Evolutionary conservation across 2,113 vertebrate genomes (phyloP).

Genomic region (Paraplagusia blochii): DNA sequence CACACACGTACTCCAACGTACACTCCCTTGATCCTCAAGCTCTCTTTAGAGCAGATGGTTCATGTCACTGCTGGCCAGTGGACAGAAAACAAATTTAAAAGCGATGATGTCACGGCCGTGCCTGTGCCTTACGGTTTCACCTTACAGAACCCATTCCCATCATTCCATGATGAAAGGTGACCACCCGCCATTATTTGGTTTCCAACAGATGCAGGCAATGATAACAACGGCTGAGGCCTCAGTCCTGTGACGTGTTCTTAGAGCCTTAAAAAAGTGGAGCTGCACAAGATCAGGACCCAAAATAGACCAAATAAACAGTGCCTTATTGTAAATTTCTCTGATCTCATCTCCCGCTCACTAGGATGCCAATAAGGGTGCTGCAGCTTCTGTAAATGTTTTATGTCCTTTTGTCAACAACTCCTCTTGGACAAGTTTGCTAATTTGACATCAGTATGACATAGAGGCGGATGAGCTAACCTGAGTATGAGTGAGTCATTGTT

Average conservation of each 20-base stretch:
- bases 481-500: slow-evolving; percentile 9
- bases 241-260: slow-evolving; percentile 53
- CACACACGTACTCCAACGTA: background rate
- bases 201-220: slow-evolving; percentile 73
- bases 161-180: slow-evolving; percentile 75
- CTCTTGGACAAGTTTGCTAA: slow-evolving; percentile 28
- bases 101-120: slow-evolving; percentile 64
- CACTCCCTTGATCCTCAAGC: slow-evolving; percentile 22
- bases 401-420: slow-evolving; percentile 64
- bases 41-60: slow-evolving; percentile 60
- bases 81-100: slow-evolving; percentile 61
- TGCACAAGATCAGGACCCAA: slow-evolving; percentile 56
- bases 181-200: slow-evolving; percentile 76
- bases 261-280: slow-evolving; percentile 50
- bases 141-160: slow-evolving; percentile 69
- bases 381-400: slow-evolving; percentile 74
- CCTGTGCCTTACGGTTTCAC: slow-evolving; percentile 51
- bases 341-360: slow-evolving; percentile 53
- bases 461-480: slow-evolving; percentile 29
- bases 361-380: slow-evolving; percentile 47
- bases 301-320: slow-evolving; percentile 67
- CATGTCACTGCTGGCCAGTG: slow-evolving; percentile 51
- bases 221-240: slow-evolving; percentile 57
- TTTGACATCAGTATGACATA: slow-evolving; percentile 36
- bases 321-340: slow-evolving; percentile 56